phyloP scores from a whole-genome alignment of 1,140 invertebrate species.

The Campoletis sonorensis region DNA sequence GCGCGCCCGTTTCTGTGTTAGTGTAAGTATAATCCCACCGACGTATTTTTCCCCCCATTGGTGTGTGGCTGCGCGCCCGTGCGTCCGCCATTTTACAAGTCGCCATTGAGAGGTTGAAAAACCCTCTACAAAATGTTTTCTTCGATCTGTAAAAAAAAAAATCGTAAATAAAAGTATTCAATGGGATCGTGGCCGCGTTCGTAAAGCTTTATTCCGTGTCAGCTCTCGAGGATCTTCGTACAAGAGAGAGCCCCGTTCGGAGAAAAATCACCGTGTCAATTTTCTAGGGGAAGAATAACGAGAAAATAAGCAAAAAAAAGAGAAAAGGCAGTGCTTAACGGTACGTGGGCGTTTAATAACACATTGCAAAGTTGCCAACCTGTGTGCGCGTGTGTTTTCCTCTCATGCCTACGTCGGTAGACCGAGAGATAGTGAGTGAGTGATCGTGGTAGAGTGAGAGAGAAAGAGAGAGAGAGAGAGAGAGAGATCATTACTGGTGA shows the following conservation, averaged over 20 bases:
- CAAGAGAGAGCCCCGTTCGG: no score
- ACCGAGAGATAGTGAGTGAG: background rate
- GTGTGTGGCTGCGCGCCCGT: conserved; percentile 64
- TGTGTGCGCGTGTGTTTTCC: conserved; percentile 16
- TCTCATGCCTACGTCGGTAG: conserved; percentile 4
- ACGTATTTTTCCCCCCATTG: conserved; percentile 66
- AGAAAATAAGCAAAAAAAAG: background rate
- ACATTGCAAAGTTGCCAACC: conserved; percentile 3
- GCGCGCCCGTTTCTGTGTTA: background rate
- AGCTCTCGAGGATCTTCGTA: no score
- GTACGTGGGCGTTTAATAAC: background rate
- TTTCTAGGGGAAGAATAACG: background rate
- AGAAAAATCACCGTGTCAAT: no score
- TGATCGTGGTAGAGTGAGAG: background rate
- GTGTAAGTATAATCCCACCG: background rate
- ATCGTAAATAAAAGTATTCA: no score
- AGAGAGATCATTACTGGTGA: conserved; percentile 4
- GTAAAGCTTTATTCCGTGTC: no score
- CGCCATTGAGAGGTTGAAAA: conserved; percentile 92
- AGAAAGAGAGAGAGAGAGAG: background rate
- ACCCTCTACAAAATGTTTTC: conserved; percentile 84
- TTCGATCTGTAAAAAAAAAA: conserved; percentile 62
- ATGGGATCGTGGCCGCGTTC: background rate
- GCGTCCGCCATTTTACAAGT: conserved; percentile 90
- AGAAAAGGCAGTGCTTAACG: background rate